Percentiles rank a stretch among this genome's conserved stretches.
These are phyloP conservation scores for Malaclemys terrapin DNA, from an alignment of 2,113 vertebrate genomes.

Conservation along the genomic window DNA sequence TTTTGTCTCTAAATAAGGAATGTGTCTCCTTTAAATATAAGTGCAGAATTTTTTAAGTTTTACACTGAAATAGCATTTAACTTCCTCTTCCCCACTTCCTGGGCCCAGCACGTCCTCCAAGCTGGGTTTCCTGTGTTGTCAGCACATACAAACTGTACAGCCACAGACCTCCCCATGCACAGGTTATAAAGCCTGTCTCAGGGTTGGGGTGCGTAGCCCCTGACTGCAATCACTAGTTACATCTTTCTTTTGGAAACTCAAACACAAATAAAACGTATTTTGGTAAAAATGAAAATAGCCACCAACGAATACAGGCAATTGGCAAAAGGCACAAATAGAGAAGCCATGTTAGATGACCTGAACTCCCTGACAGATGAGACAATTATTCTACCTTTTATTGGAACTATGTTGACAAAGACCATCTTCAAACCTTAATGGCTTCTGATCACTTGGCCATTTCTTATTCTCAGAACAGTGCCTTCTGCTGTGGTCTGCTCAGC, in stretches of 20 bases:
- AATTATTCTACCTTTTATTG: not conserved
- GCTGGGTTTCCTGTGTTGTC: not conserved
- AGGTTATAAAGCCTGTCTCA: not conserved
- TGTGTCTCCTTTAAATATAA: slow-evolving; percentile 4
- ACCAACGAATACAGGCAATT: not conserved
- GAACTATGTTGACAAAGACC: too few species aligned
- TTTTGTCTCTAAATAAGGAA: not conserved
- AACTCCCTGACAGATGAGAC: not conserved
- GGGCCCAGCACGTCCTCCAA: not conserved
- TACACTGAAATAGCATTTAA: not conserved
- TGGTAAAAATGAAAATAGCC: not conserved
- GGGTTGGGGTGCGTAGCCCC: not conserved
- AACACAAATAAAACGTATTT: not conserved
- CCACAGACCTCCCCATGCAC: not conserved
- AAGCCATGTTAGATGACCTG: not conserved
- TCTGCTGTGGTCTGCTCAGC: too few species aligned
- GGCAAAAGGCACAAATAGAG: not conserved
- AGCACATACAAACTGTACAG: rapidly evolving
- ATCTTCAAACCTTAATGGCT: too few species aligned
- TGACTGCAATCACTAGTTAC: not conserved
- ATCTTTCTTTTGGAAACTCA: not conserved
- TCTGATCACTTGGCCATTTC: too few species aligned
- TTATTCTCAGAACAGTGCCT: too few species aligned
- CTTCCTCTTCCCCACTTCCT: slow-evolving; percentile 59
- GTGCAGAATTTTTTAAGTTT: not conserved